Conservation (phyloP, 2,797 vertebrate species). For the Denticeps clupeoides region DNA sequence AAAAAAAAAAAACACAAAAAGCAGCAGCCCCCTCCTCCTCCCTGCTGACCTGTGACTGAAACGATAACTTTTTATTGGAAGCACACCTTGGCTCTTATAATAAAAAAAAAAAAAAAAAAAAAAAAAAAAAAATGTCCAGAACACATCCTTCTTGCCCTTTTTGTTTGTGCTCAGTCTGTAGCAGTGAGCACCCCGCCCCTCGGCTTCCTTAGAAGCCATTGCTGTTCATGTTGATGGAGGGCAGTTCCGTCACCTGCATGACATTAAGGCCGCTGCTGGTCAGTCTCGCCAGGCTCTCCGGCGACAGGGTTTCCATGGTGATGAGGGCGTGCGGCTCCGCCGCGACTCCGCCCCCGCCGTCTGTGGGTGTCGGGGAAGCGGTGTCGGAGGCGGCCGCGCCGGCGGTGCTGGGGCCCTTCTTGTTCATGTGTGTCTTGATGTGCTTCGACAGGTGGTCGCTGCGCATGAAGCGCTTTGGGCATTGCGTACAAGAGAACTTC, state of each 20-base stretch:
- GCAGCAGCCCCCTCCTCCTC: too few relatives aligned
- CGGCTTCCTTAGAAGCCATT: conserved; percentile 69
- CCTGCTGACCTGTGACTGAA: too few relatives aligned
- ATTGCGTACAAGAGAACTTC: conserved; percentile 79
- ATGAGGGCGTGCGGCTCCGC: conserved; percentile 69
- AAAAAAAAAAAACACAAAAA: too few relatives aligned
- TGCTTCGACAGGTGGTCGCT: conserved; percentile 96
- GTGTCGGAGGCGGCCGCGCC: conserved; percentile 38
- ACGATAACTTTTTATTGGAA: too few relatives aligned
- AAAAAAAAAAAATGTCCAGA: too few relatives aligned
- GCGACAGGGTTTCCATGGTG: conserved; percentile 85
- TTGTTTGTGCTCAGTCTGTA: neutral
- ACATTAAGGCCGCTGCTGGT: conserved; percentile 85
- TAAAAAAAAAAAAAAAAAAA: too few relatives aligned
- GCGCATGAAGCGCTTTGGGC: conserved; percentile 95
- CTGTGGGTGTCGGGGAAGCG: conserved; percentile 55
- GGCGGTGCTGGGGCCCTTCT: conserved; percentile 55
- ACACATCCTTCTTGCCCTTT: neutral
- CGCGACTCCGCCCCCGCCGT: conserved; percentile 50
- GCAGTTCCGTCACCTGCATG: conserved; percentile 87
- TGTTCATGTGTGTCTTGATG: conserved; percentile 91
- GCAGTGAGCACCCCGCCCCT: neutral
- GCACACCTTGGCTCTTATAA: too few relatives aligned
- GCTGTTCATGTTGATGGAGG: conserved; percentile 81
- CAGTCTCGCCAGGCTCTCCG: conserved; percentile 81